Evolutionary conservation across 2,888 invertebrate species (phyloP), one percentile per base, ranked within the genome.

Genomic region (Lampropteryx suffumata): DNA sequence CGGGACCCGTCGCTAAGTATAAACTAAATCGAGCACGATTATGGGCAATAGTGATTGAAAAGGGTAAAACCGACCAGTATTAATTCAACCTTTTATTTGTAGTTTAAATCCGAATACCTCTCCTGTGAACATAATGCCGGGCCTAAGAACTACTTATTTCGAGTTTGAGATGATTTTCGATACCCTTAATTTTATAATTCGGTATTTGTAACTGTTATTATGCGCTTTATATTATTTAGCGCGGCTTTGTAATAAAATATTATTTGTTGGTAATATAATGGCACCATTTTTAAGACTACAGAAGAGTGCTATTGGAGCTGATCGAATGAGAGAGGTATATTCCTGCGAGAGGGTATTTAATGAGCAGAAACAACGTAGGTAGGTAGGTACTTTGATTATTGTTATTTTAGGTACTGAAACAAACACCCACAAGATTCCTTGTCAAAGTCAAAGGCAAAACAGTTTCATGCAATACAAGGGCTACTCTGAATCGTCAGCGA

Each of bases 11-110:
- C 34, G 43, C 54, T 61, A 71, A 76, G 75, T 73, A 78, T 81
- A 76, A 79, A 81, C 77, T 74, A 79, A 84, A 82, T 82, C 82
- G 74, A 68, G 63, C 76, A 63, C 84, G 87, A 88, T 88, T 88
- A 86, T 79, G 80, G 82, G 86, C 86, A 86, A 86, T 85, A 88
- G 84, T 84, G 84, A 83, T 85, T 85, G 85, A 84, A 82, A 81
- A 83, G 87, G 86, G 86, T 81, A 86, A 79, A 73, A 74, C 78
- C 79, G 79, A 76, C 77, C 74, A 64, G 73, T 71, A 74, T 73
- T 75, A 70, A 73, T 74, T 74, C 73, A 66, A 65, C 67, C 69
- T 72, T 75, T 73, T 77, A 73, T 78, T 73, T 74, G 69, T 72
- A 69, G 67, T 71, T 70, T 72, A 69, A 71, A 62, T 66, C 66